Percentiles rank a stretch among this genome's conserved stretches.
These are phyloP conservation scores for Scopus umbretta DNA, from an alignment of 2,113 vertebrate species.

Conservation along the genomic window DNA sequence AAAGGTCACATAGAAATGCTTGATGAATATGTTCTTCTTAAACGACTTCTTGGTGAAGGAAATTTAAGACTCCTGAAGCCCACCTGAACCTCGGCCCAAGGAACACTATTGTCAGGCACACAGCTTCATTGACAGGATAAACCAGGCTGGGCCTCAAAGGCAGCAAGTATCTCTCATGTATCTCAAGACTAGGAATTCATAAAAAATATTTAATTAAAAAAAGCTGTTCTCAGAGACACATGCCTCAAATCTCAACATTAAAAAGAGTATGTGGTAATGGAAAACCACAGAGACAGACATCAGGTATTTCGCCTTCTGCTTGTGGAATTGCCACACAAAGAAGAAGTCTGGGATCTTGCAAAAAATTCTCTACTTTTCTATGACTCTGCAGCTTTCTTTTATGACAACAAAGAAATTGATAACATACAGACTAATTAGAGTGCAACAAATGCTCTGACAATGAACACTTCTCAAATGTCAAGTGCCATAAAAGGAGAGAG, in stretches of 20 bases:
- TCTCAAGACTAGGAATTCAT: neutral
- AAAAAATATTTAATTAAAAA: neutral
- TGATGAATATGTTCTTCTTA: neutral
- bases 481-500: neutral
- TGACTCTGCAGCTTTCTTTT: neutral
- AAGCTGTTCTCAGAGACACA: neutral
- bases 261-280: neutral
- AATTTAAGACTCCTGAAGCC: neutral
- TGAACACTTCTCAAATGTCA: neutral
- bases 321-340: neutral
- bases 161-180: neutral
- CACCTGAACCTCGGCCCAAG: neutral
- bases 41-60: neutral
- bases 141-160: neutral
- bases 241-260: neutral
- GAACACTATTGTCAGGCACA: neutral
- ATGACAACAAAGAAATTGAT: neutral
- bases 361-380: neutral
- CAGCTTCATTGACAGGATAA: neutral
- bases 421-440: neutral
- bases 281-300: neutral
- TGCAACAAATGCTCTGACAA: neutral
- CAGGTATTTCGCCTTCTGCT: neutral
- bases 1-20: neutral
- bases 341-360: neutral